Evolutionary conservation across 2,113 vertebrate genomes (phyloP).

Genomic region (Ovis canadensis): DNA sequence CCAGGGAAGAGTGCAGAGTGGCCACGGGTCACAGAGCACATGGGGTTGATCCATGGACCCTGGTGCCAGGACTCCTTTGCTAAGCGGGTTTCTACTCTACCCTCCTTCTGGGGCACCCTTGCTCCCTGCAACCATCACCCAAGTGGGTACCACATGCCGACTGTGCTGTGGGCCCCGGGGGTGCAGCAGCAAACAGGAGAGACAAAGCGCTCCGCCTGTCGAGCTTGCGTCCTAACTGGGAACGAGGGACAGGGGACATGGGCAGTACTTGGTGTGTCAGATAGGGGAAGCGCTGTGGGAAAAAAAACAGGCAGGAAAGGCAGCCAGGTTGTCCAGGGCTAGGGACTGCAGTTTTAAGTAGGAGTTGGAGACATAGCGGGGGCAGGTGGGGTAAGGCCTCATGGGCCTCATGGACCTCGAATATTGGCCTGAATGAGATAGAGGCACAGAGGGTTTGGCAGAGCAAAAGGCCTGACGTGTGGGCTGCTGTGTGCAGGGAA

Average conservation of each 20-base stretch:
- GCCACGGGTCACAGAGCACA: background rate
- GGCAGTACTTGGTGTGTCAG: background rate
- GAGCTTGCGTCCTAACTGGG: background rate
- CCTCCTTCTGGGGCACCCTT: background rate
- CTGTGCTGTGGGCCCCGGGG: background rate
- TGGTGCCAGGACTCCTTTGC: background rate
- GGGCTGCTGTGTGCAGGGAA: background rate
- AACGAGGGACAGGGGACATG: background rate
- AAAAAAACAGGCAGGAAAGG: background rate
- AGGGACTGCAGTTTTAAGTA: background rate
- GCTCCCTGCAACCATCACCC: background rate
- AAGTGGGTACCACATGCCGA: background rate
- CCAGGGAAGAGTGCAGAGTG: background rate
- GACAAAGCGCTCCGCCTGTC: background rate
- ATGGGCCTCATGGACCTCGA: background rate
- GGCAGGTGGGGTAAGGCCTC: background rate
- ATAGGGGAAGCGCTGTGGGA: background rate
- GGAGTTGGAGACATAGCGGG: too few species aligned
- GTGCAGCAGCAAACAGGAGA: background rate
- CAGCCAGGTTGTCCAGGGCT: background rate
- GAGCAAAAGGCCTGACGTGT: background rate
- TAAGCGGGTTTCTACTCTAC: background rate
- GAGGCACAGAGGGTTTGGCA: background rate
- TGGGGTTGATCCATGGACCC: accelerated
- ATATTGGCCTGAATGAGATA: background rate